Base-by-base conservation (phyloP, 2,797 vertebrate species). In the Novumbra hubbsi region DNA sequence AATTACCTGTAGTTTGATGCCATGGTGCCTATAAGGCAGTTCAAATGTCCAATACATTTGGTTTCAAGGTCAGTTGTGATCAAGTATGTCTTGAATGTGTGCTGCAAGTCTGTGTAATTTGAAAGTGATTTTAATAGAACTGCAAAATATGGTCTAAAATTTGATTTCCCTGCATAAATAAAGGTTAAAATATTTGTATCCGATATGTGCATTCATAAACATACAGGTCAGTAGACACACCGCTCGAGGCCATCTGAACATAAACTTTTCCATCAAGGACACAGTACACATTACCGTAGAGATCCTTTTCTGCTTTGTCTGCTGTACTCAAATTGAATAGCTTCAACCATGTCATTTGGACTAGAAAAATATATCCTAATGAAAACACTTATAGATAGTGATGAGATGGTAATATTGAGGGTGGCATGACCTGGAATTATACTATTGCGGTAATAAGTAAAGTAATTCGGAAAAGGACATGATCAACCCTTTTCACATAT, bases 121-220 rank as follows among this genome's bases (percentile, higher is more conserved):
- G 8, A 12, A 45, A 12, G 9, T 45, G 41, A 45, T 45, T 45
- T 45, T 11, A 45, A 45, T 45, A 14, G 9, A 11, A 45, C 9
- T 45, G 5, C 9, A 14, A 14, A 41, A 45, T 9, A 11, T 45
- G 41, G 41, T 11, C 34, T 11, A 1, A 45, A 1, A 45, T 45
- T 45, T 45, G 41, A 45, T 14, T 45, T 12, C 3, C 8, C 41
- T 14, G 8, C 41, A 45, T 45, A 14, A 49, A 48, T 48, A 14
- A 68, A 21, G 4, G 24, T 6, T 21, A 7, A 41, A 16, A 28
- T 50, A 15, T 71, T 45, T 32, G 74, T 3, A 0, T 68, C 32
- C 63, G 74, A 80, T 71, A 79, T 38, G 64, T 78, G 38, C 21
- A 48, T 67, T 75, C 80, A 80, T 70, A 69, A 21, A 17, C 50